Conservation (phyloP, 2,113 vertebrate species). For the Eulemur rufifrons region DNA sequence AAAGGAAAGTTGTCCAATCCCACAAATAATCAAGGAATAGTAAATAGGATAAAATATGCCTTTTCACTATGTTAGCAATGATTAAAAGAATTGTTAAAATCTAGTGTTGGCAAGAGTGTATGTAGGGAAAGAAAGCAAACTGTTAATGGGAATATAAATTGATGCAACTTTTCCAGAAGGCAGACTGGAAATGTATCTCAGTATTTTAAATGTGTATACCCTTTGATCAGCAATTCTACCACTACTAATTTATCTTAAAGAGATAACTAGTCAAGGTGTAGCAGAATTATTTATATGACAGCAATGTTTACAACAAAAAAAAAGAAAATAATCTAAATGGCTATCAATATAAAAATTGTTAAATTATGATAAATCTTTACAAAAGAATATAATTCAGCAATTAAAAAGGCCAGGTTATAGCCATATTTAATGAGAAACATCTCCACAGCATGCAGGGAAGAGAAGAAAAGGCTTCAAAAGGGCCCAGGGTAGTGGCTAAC, state of each 20-base stretch:
- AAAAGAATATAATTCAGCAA: neutral
- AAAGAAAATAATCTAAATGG: neutral
- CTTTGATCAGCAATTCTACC: neutral
- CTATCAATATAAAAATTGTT: neutral
- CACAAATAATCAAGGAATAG: neutral
- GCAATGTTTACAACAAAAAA: neutral
- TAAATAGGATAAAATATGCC: neutral
- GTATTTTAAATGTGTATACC: neutral
- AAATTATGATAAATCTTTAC: neutral
- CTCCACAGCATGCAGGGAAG: neutral
- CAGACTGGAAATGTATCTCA: neutral
- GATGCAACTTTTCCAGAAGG: neutral
- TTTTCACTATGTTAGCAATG: neutral
- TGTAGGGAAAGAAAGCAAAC: neutral
- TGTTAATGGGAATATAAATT: neutral
- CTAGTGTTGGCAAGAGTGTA: neutral
- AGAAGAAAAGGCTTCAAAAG: neutral
- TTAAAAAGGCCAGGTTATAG: neutral
- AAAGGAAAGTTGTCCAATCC: neutral
- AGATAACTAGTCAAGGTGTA: neutral
- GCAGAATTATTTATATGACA: neutral
- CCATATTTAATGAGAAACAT: neutral
- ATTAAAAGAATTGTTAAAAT: slow-evolving; percentile 11
- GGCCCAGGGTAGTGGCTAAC: no score
- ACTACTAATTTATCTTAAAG: neutral